Conservation (phyloP, 2,797 vertebrate species). For the Pelochelys cantorii region DNA sequence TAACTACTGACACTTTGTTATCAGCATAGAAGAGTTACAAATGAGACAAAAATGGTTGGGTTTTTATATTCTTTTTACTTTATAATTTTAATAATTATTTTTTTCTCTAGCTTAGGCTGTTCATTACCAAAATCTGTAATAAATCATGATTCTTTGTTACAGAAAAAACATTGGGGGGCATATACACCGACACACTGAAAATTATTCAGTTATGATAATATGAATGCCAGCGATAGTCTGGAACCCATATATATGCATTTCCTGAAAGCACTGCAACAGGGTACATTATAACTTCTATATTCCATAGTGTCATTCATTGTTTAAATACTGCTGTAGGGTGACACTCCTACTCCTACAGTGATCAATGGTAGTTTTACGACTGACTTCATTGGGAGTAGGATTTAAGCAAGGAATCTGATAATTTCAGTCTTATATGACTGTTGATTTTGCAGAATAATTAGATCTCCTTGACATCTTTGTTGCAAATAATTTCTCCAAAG, state of each 20-base stretch:
- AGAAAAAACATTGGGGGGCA: not conserved
- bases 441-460: not conserved
- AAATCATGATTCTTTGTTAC: not conserved
- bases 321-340: not conserved
- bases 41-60: rapidly evolving
- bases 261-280: not conserved
- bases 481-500: not conserved
- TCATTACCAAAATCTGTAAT: not conserved
- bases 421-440: not conserved
- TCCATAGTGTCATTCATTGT: not conserved
- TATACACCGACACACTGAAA: rapidly evolving
- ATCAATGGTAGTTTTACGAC: not conserved
- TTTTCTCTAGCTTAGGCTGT: not conserved
- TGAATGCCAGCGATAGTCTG: not conserved
- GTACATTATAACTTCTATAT: not conserved
- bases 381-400: not conserved
- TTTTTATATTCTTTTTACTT: not conserved
- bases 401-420: not conserved
- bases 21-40: not conserved
- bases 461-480: not conserved
- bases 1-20: rapidly evolving
- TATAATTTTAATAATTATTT: not conserved
- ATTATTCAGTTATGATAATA: not conserved
- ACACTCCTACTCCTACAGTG: not conserved
- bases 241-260: rapidly evolving